These are phyloP conservation scores for Phrynocephalus guinanensis DNA, from an alignment of 2,797 vertebrate species.

Conservation along the genomic window DNA sequence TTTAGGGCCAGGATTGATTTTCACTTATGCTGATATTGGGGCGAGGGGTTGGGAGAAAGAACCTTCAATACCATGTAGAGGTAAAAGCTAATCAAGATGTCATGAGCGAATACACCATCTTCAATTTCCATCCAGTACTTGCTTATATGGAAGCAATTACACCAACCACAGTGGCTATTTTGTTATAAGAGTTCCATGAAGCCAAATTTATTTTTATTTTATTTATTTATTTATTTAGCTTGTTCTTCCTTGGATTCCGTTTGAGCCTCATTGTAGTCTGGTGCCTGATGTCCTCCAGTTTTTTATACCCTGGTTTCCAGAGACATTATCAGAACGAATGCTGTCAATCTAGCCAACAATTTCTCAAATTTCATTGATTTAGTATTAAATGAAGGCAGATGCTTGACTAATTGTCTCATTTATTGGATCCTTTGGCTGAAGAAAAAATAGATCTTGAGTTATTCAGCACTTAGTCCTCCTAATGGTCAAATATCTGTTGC, in stretches of 20 bases:
- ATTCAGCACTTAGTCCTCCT: neutral
- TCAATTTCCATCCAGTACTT: neutral
- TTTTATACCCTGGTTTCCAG: neutral
- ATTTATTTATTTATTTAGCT: too few species aligned
- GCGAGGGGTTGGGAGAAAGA: accelerated
- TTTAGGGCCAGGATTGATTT: neutral
- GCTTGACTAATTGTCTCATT: neutral
- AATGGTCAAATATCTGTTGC: too few species aligned
- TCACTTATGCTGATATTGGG: neutral
- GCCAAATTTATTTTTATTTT: too few species aligned
- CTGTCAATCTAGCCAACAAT: neutral
- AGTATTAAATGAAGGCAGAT: neutral
- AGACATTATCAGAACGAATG: neutral
- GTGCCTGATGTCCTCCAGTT: neutral
- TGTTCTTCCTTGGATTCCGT: neutral
- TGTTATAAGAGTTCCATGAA: neutral
- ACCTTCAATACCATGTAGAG: neutral
- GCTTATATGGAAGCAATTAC: neutral
- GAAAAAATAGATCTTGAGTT: neutral
- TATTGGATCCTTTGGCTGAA: neutral
- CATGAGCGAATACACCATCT: neutral
- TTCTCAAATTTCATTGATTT: conserved; percentile 2
- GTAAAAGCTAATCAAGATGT: neutral
- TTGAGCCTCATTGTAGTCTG: neutral
- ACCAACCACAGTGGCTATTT: neutral